Base-by-base conservation (phyloP, 2,797 vertebrate species). In the Lutjanus argentimaculatus region DNA sequence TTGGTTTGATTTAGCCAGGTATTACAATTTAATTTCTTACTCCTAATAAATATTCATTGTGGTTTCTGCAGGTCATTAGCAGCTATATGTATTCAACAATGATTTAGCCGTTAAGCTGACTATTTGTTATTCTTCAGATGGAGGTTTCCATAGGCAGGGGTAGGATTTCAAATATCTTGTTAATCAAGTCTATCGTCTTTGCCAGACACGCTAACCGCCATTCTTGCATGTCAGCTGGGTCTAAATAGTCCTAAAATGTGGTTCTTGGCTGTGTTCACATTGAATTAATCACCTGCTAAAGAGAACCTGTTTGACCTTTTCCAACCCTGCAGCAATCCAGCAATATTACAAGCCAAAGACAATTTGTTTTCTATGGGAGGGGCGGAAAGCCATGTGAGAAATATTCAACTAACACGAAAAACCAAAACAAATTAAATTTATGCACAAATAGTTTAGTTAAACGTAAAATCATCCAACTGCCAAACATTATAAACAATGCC, bases 261-360 rank as follows among this genome's bases (percentile, higher is more conserved):
- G 59, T 75, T 81, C 53, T 84, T 83, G 86, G 88, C 86, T 79
- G 15, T 53, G 71, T 74, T 79, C 57, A 48, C 30, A 6, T 55
- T 51, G 45, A 72, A 83, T 84, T 79, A 86, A 87, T 85, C 74
- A 87, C 49, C 72, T 81, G 70, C 70, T 85, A 36, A 59, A 70
- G 43, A 71, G 52, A 86, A 68, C 77, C 40, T 48, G 49, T 53
- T 75, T 69, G 64, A 88, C 76, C 80, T 67, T 80, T 73, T 69
- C 48, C 65, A 80, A 61, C 58, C 53, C 58, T 64, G 7, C 45
- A 66, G 55, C 75, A 42, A 72, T 64, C 8, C 45, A 66, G 55
- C 75, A 42, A 72, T 22, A 63, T 22, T 46, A 13, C 0, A 3
- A 67, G 64, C 67, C 71, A 77, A 67, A 67, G 21, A 19, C 14